These are phyloP conservation scores for Eretmocerus hayati DNA, from an alignment of 2,888 invertebrate species.

Conservation along the genomic window DNA sequence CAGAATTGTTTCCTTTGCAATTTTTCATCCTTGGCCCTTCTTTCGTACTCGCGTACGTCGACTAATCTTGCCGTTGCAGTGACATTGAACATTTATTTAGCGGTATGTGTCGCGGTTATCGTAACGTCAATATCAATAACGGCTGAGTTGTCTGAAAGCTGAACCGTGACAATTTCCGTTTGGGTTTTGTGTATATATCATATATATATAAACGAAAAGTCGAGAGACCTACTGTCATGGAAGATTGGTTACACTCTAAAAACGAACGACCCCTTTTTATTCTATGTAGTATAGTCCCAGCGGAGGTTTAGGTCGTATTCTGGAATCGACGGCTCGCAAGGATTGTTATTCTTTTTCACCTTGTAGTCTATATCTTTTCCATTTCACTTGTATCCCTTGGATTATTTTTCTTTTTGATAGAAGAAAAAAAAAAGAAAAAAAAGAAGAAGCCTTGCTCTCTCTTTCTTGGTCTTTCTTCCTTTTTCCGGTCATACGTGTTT, in stretches of 20 bases:
- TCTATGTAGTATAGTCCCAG: neutral
- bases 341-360: neutral
- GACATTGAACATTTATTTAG: slow-evolving; percentile 24
- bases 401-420: neutral
- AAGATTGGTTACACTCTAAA: slow-evolving; percentile 25
- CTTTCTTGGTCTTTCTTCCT: neutral
- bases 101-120: slow-evolving; percentile 12
- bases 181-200: slow-evolving; percentile 4
- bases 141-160: slow-evolving; percentile 22
- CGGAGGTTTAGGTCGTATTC: slow-evolving; percentile 17
- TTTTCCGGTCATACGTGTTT: no score
- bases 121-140: slow-evolving; percentile 22
- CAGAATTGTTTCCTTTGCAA: no score
- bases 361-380: slow-evolving; percentile 1
- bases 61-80: slow-evolving; percentile 25
- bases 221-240: slow-evolving; percentile 20
- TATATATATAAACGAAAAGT: slow-evolving; percentile 9
- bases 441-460: neutral
- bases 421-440: no score
- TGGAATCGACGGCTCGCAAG: slow-evolving; percentile 19
- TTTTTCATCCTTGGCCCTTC: no score
- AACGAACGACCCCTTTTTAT: slow-evolving; percentile 20
- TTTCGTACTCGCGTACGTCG: slow-evolving; percentile 4
- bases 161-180: slow-evolving; percentile 21
- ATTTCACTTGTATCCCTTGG: neutral